These are phyloP conservation scores for Callorhinus ursinus DNA, from an alignment of 2,113 vertebrate species.

Conservation along the genomic window DNA sequence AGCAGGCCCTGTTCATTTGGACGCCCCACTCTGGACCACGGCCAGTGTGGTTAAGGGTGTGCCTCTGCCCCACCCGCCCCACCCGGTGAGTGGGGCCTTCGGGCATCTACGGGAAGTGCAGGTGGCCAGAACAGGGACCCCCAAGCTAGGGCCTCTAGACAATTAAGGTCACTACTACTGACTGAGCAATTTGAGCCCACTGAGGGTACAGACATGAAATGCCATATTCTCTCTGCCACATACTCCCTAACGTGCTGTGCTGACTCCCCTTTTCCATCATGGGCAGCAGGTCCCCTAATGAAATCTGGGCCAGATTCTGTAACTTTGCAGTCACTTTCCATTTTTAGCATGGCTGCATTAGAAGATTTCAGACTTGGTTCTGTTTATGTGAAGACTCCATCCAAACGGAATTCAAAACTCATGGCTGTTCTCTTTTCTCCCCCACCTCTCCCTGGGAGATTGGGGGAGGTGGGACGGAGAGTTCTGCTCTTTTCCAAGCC, in stretches of 20 bases:
- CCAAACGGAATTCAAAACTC: not conserved
- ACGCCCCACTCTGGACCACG: not conserved
- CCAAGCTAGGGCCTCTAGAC: not conserved
- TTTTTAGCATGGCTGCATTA: not conserved
- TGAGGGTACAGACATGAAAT: not conserved
- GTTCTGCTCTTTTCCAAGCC: not conserved
- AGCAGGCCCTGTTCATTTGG: fast-evolving
- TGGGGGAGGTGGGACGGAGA: not conserved
- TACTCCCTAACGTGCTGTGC: not conserved
- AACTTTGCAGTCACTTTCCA: slow-evolving; percentile 30
- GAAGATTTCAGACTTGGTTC: not conserved
- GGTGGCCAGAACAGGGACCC: not conserved
- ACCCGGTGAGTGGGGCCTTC: not conserved
- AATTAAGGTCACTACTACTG: not conserved
- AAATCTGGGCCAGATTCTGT: not conserved
- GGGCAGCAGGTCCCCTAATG: not conserved
- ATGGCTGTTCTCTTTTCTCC: not conserved
- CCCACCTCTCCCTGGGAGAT: not conserved
- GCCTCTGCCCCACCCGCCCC: not conserved
- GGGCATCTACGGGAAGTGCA: not conserved
- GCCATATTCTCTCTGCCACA: not conserved
- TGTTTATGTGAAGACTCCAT: slow-evolving; percentile 41
- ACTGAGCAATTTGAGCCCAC: not conserved
- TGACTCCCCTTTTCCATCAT: not conserved
- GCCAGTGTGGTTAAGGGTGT: not conserved